Conservation (phyloP, 1,140 invertebrate species). For the Cataglyphis hispanica region DNA sequence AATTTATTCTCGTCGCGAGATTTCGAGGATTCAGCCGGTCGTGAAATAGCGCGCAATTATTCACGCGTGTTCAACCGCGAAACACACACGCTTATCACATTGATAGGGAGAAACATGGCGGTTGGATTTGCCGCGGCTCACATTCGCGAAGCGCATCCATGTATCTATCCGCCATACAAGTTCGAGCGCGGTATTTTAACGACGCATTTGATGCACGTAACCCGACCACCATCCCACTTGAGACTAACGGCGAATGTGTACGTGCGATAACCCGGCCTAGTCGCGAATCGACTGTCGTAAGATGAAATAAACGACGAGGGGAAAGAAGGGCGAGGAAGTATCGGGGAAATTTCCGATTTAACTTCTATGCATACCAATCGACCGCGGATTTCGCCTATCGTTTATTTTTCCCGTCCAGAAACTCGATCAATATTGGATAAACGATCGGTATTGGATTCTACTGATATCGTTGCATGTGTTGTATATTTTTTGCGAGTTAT, state of each 20-base stretch:
- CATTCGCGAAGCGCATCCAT: not conserved
- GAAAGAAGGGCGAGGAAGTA: not conserved
- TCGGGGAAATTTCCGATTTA: conserved; percentile 14
- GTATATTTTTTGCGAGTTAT: conserved; percentile 24
- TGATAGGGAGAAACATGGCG: not conserved
- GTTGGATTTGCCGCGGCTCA: conserved; percentile 13
- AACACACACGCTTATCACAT: not conserved
- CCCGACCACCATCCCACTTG: not conserved
- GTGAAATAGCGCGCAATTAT: conserved; percentile 12
- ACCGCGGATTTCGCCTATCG: conserved; percentile 35
- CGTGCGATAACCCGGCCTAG: conserved; percentile 25
- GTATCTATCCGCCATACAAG: not conserved
- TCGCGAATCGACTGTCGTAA: conserved; percentile 47
- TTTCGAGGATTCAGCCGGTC: not conserved
- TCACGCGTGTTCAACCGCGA: conserved; percentile 21
- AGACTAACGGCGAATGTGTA: conserved; percentile 21
- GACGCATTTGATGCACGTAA: not conserved
- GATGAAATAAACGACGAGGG: conserved; percentile 27
- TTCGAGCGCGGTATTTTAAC: conserved; percentile 39
- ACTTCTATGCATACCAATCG: conserved; percentile 59
- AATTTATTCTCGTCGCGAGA: not conserved
- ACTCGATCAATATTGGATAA: conserved; percentile 30
- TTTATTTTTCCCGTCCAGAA: conserved; percentile 38
- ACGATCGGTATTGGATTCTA: conserved; percentile 46
- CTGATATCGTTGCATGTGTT: not conserved